These are phyloP conservation scores for Bursaphelenchus mucronatus DNA, from an alignment of 1,140 invertebrate species.

Conservation along the genomic window DNA sequence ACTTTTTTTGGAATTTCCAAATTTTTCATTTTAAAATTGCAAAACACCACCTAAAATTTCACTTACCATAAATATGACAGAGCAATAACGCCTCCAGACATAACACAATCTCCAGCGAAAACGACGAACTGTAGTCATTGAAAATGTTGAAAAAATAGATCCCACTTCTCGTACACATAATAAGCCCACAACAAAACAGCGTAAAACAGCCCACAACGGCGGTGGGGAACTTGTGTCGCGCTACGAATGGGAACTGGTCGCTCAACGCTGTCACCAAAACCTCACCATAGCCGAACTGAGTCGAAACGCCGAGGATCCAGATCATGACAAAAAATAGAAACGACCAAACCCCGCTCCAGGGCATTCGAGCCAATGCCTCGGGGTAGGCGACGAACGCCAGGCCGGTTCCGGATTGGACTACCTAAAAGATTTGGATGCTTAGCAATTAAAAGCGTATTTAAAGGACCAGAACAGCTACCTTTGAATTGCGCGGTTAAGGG, in stretches of 20 bases:
- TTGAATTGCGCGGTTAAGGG: too few relatives aligned
- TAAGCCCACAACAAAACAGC: conserved; percentile 36
- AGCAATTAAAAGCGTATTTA: too few relatives aligned
- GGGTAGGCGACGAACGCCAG: conserved; percentile 61
- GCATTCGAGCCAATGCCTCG: conserved; percentile 61
- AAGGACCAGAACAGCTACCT: too few relatives aligned
- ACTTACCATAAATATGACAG: conserved; percentile 37
- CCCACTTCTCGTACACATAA: conserved; percentile 40
- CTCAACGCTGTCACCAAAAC: conserved; percentile 47
- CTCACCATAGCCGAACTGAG: conserved; percentile 50
- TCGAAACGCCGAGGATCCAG: conserved; percentile 61
- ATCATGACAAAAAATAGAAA: conserved; percentile 63
- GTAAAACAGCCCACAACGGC: conserved; percentile 34
- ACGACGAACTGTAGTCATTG: conserved; percentile 38
- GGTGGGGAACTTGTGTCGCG: conserved; percentile 26
- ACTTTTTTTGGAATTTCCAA: too few relatives aligned
- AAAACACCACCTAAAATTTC: too few relatives aligned
- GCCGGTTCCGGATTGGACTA: conserved; percentile 37
- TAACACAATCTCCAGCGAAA: conserved; percentile 32
- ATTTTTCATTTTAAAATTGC: too few relatives aligned
- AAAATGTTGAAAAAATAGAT: conserved; percentile 45
- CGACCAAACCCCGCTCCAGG: conserved; percentile 63
- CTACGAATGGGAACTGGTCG: conserved; percentile 47
- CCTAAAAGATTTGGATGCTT: not conserved
- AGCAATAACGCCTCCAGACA: conserved; percentile 33